Percentiles rank a stretch among this genome's conserved stretches.
Conservation (phyloP, 1,140 invertebrate genomes). For the Anagrus nilaparvatae region DNA sequence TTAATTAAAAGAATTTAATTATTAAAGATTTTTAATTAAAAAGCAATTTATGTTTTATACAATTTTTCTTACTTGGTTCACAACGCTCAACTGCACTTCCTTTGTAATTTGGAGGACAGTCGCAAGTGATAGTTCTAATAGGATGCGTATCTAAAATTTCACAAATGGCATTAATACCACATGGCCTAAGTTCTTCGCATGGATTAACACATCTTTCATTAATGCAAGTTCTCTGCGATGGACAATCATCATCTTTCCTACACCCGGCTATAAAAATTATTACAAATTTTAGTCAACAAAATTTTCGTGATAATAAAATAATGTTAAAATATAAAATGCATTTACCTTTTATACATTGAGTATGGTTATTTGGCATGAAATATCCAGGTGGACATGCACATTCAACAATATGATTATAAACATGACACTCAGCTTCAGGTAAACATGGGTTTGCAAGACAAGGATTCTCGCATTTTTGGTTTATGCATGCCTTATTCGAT, state of each 20-base stretch:
- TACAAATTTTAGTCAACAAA: too few species aligned
- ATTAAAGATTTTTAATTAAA: not conserved
- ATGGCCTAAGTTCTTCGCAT: constrained; percentile 68
- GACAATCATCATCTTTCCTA: constrained; percentile 69
- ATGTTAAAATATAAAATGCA: not conserved
- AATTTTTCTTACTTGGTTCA: constrained; percentile 48
- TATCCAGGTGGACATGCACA: constrained; percentile 73
- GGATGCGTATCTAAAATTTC: constrained; percentile 70
- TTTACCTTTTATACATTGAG: constrained; percentile 53
- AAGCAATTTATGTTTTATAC: not conserved
- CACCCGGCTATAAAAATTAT: constrained; percentile 52
- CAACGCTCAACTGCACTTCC: constrained; percentile 72
- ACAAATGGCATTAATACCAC: constrained; percentile 71
- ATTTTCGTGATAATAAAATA: constrained; percentile 1
- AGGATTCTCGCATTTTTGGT: constrained; percentile 67
- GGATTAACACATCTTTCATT: constrained; percentile 73
- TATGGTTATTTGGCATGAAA: constrained; percentile 51
- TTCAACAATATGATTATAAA: constrained; percentile 63
- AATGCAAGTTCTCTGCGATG: constrained; percentile 71
- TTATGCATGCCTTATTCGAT: constrained; percentile 64
- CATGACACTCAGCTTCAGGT: constrained; percentile 59
- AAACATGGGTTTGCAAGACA: constrained; percentile 62
- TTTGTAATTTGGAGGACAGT: constrained; percentile 73
- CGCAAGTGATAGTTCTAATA: constrained; percentile 79
- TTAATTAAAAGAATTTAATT: not conserved